Conservation (phyloP, 2,888 invertebrate genomes). For the Hoplodrina ambigua region DNA sequence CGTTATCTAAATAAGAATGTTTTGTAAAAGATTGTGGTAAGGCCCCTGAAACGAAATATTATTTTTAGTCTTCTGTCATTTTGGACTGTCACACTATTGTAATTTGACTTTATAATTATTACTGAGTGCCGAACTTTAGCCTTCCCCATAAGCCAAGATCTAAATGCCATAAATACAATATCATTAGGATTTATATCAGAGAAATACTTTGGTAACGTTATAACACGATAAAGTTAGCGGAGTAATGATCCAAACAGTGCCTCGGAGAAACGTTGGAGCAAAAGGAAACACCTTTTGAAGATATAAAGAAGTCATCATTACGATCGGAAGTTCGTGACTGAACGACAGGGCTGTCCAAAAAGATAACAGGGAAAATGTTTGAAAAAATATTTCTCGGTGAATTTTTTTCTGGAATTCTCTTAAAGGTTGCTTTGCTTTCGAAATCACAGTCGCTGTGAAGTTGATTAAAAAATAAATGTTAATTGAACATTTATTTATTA, state of each 20-base stretch:
- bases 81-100: not conserved
- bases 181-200: slow-evolving; percentile 16
- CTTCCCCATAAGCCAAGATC: not conserved
- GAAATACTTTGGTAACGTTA: slow-evolving; percentile 26
- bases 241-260: slow-evolving; percentile 35
- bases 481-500: not conserved
- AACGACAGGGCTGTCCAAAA: slow-evolving; percentile 40
- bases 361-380: not conserved
- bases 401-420: too few species aligned
- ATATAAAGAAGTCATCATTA: slow-evolving; percentile 62
- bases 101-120: too few species aligned
- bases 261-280: slow-evolving; percentile 13
- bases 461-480: not conserved
- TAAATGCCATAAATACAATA: slow-evolving; percentile 23
- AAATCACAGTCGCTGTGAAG: not conserved
- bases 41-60: slow-evolving; percentile 5
- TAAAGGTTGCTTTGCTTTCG: not conserved
- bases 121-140: too few species aligned
- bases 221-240: slow-evolving; percentile 43
- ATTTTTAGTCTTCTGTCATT: slow-evolving; percentile 7
- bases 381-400: too few species aligned
- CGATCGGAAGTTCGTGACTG: slow-evolving; percentile 59
- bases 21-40: too few species aligned
- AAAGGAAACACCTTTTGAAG: slow-evolving; percentile 44
- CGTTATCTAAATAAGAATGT: too few species aligned